Conservation (phyloP, 2,888 invertebrate species). For the Chrysodeixis includens region DNA sequence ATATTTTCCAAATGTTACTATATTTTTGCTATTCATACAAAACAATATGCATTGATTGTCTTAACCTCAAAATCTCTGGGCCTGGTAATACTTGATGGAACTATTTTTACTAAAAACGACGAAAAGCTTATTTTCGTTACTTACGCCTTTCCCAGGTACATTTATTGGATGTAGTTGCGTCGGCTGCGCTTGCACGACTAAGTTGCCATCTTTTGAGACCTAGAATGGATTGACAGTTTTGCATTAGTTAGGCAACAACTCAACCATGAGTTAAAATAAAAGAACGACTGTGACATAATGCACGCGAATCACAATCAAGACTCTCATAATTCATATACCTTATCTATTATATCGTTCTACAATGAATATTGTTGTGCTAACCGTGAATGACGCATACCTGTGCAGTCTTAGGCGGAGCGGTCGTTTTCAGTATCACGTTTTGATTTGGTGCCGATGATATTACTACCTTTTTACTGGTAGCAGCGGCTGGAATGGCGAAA, state of each 20-base stretch:
- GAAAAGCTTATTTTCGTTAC: constrained; percentile 36
- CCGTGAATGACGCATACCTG: constrained; percentile 63
- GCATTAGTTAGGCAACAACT: too few relatives aligned
- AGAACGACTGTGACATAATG: too few relatives aligned
- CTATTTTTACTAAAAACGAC: neutral
- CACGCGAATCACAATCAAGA: too few relatives aligned
- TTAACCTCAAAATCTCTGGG: neutral
- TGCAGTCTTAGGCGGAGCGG: constrained; percentile 67
- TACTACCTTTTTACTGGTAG: constrained; percentile 74
- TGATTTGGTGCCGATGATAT: constrained; percentile 72
- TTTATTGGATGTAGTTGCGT: constrained; percentile 92
- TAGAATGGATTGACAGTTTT: constrained; percentile 46
- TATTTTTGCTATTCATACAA: too few relatives aligned
- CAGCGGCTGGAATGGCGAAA: constrained; percentile 44
- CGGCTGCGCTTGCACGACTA: constrained; percentile 69
- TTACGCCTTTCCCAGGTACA: constrained; percentile 92
- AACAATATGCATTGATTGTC: too few relatives aligned
- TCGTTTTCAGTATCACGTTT: constrained; percentile 76
- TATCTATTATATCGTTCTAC: constrained; percentile 5
- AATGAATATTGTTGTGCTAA: neutral
- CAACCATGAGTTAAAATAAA: too few relatives aligned
- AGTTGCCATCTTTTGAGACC: constrained; percentile 70
- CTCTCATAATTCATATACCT: too few relatives aligned
- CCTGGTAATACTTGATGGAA: too few relatives aligned
- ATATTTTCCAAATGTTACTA: too few relatives aligned